Conservation (phyloP, 2,113 vertebrate genomes). For the Crotalus viridis region DNA sequence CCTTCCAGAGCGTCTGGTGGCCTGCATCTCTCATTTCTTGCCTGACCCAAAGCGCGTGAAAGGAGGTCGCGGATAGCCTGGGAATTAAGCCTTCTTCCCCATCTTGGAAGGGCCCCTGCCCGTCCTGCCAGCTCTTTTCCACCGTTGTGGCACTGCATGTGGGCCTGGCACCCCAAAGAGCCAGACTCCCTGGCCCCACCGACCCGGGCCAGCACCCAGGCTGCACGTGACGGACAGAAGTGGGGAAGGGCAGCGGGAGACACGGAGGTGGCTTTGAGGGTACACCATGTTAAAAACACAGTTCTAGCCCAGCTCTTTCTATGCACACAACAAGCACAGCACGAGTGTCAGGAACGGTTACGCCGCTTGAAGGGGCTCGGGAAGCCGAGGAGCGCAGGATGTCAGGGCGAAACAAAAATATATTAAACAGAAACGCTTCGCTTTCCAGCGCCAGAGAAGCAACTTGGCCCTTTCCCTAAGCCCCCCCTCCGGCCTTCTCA, state of each 20-base stretch:
- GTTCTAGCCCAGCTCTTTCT: not conserved
- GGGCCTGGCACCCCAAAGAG: not conserved
- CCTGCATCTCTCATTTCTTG: not conserved
- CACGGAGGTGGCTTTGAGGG: not conserved
- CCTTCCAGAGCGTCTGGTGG: not conserved
- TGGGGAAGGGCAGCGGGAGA: not conserved
- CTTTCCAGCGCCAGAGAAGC: not conserved
- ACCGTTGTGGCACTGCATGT: not conserved
- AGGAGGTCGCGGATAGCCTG: not conserved
- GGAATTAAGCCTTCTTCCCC: not conserved
- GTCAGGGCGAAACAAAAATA: conserved; percentile 28
- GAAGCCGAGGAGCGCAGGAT: not conserved
- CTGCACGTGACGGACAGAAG: not conserved
- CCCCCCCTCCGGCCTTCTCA: no score
- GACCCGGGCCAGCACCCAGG: not conserved
- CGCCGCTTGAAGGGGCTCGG: not conserved
- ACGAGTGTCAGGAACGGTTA: not conserved
- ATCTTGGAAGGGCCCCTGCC: not conserved
- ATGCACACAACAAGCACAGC: not conserved
- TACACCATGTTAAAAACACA: not conserved
- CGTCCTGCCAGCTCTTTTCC: not conserved
- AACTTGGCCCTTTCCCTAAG: not conserved
- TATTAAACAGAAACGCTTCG: conserved; percentile 7
- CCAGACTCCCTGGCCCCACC: no score
- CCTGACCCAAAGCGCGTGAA: not conserved